Base-by-base conservation (phyloP, 2,113 vertebrate species). In the Paraplagusia blochii region DNA sequence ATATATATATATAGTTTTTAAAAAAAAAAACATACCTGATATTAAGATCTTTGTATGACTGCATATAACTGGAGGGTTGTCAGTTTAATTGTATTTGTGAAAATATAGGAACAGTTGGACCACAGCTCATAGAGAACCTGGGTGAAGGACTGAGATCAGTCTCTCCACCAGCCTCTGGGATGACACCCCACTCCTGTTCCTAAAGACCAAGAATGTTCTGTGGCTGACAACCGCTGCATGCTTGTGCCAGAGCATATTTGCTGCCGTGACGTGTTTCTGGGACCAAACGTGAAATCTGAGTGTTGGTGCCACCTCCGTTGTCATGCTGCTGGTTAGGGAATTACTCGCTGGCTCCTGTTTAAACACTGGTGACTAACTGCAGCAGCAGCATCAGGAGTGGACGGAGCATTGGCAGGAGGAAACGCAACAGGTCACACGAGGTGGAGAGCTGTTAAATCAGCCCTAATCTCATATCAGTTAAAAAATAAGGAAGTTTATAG, bases 251-350 rank as follows among this genome's bases (percentile, higher is more conserved):
- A 53, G 50, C 34, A 40, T 39, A 63, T 85, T 84, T 76, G 75
- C 77, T 62, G 75, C 61, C 11, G 19, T 14, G 52, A 46, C 16
- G 55, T 74, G 64, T 68, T 29, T 29, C 62, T 11, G 1, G 1
- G 57, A 82, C 82, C 82, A 72, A 45, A 82, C 72, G 68, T 87
- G 79, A 82, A 85, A 85, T 85, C 85, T 44, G 17, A 14, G 50
- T 38, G 64, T 55, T 49, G 71, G 69, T 77, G 69, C 72, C 79
- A 64, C 72, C 79, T 53, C 58, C 66, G 22, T 66, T 56, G 78
- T 86, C 84, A 80, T 68, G 80, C 76, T 55, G 51, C 69, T 75
- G 63, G 78, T 83, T 74, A 80, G 64, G 69, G 54, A 81, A 85
- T 84, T 77, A 85, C 45, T 58, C 72, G 35, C 77, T 69, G 44